Evolutionary conservation across 2,888 invertebrate species (phyloP), one percentile per base, ranked within the genome.

Genomic region (Cryptophagus acutangulus): DNA sequence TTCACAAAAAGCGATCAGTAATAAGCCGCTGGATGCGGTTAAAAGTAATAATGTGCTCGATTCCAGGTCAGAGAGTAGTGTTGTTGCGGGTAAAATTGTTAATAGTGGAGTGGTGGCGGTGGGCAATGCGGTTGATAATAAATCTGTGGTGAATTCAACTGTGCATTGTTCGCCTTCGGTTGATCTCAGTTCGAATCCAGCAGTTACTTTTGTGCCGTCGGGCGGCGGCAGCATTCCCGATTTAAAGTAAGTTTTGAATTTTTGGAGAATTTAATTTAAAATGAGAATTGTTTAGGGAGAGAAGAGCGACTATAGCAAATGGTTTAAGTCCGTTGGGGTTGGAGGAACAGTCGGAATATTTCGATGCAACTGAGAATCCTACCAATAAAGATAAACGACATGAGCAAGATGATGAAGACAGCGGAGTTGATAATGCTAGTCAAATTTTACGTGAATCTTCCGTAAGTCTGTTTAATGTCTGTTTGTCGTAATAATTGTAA

Each of bases 331-430:
- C 78, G 17, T n/a, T n/a, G n/a, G 81, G 79, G 53, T 73, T 76
- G 47, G 87, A 87, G 39, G 87, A 87, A 44, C 74, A 81, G 4
- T 87, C 87, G 4, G 74, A 87, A 10, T 88, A 88, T 67, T 87
- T 84, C 64, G 87, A 88, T 71, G 87, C 87, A 2, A 80, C 85
- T 1, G 84, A 84, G 52, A 82, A 81, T 59, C 66, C 68, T 16
- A 52, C 60, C 9, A 43, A 60, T 39, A 66, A 63, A 47, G 66
- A 69, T 50, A 69, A 67, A 51, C 54, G 61, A n/a, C 58, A 58
- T 13, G 68, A 69, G 13, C 61, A 61, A 41, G 69, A 70, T 36
- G 69, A 69, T 46, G 69, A 69, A 36, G 69, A 70, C 40, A 69
- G 69, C 44, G 69, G 69, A 12, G 68, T 70, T 0, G 70, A 70